Evolutionary conservation across 1,140 invertebrate genomes (phyloP), one percentile per base, ranked within the genome.

Genomic region (Drosophila sp.): DNA sequence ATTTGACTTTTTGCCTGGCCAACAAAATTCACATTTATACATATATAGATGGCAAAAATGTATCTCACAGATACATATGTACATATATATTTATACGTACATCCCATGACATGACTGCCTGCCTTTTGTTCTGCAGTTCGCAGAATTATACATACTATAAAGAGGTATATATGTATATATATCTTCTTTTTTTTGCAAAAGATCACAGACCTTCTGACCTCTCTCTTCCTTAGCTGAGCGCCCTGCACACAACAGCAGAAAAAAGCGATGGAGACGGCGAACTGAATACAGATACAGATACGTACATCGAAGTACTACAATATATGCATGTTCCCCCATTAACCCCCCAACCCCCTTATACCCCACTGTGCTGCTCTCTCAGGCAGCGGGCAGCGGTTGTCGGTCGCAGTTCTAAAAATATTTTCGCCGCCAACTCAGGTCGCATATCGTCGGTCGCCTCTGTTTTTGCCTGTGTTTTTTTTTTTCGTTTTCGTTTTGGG

Each of bases 201-300:
- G 83, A 87, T 87, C 83, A 87, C 83, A 87, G 83, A 90, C 85
- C 86, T 90, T 89, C 85, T 89, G 85, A 90, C 86, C 85, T 90
- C 69, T 66, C 73, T 72, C 40, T 67, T 60, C 65, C 63, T 67
- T 57, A 10, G 54, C 32, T 69, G 58, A 61, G 66, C 68, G 78
- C 74, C 73, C 75, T 72, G 81, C 60, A 75, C 70, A 68, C 67
- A 74, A 73, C 35, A 38, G 7, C 17, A 17, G 17, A 17, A 17
- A 78, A 81, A 76, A 64, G 25, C 8, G 61, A 44, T 47, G 65
- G 64, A 58, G 60, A 55, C 29, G n/a, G 33, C 57, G 23, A 58
- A 38, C 60, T 58, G 73, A 76, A 73, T 70, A 66, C 74, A 77
- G 75, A 77, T 78, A 78, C 75, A 76, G 73, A 76, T 76, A 76